These are phyloP conservation scores for Picus viridis DNA, from an alignment of 2,797 vertebrate genomes.

Conservation along the genomic window DNA sequence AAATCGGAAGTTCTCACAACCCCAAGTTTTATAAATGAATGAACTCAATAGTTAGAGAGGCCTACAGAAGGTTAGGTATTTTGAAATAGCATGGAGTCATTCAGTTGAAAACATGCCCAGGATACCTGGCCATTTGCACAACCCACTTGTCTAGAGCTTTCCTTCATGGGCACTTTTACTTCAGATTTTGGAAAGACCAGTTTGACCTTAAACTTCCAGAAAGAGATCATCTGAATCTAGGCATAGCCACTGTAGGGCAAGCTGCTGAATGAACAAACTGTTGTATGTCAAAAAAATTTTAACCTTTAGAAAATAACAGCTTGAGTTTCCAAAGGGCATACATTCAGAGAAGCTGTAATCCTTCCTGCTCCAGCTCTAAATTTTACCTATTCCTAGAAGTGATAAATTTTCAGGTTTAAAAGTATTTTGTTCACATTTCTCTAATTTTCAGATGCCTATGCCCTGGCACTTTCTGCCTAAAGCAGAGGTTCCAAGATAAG, in stretches of 20 bases:
- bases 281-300: constrained; percentile 62
- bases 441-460: neutral
- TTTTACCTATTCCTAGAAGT: constrained; percentile 40
- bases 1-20: neutral
- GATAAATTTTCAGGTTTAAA: constrained; percentile 35
- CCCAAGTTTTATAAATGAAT: neutral
- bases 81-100: neutral
- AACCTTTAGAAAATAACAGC: constrained; percentile 70
- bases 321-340: constrained; percentile 61
- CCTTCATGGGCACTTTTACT: constrained; percentile 71
- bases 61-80: neutral
- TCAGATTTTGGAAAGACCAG: constrained; percentile 66
- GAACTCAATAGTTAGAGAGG: neutral
- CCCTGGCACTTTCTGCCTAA: constrained; percentile 8
- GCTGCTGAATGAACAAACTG: constrained; percentile 49
- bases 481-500: neutral
- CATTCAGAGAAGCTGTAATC: constrained; percentile 28
- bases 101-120: neutral
- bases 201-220: constrained; percentile 64
- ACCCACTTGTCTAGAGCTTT: constrained; percentile 49
- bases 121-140: neutral
- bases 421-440: neutral
- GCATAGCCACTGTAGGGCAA: constrained; percentile 15
- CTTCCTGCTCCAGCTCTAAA: constrained; percentile 17
- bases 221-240: constrained; percentile 51